phyloP scores from a whole-genome alignment of 2,888 invertebrate species.

The Lordiphosa andalusiaca region DNA sequence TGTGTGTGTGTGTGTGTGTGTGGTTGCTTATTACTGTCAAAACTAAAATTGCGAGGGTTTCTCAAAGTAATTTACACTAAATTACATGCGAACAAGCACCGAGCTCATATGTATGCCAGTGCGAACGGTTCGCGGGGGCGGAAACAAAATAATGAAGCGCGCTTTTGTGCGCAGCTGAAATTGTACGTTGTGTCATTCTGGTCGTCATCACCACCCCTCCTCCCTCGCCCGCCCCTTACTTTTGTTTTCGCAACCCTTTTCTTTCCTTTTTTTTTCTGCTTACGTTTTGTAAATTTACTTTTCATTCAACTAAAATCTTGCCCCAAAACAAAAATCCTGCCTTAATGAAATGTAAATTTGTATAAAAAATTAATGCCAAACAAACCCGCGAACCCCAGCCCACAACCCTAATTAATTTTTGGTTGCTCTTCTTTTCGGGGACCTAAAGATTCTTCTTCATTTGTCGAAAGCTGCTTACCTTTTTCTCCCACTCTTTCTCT shows the following conservation, averaged over 20 bases:
- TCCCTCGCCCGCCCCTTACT: not conserved
- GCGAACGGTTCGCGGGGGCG: conserved; percentile 29
- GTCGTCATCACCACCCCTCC: not conserved
- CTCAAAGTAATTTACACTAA: conserved; percentile 70
- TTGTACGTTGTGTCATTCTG: conserved; percentile 33
- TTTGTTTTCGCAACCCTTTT: conserved; percentile 35
- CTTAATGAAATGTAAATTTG: conserved; percentile 65
- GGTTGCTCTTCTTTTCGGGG: conserved; percentile 5
- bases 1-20: conserved; percentile 13
- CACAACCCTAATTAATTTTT: conserved; percentile 10
- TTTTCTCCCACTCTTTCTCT: not conserved
- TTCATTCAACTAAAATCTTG: conserved; percentile 47
- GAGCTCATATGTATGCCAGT: conserved; percentile 28
- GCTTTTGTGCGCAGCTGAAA: conserved; percentile 57
- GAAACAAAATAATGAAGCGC: conserved; percentile 63
- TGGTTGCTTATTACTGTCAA: conserved; percentile 45
- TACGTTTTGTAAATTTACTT: conserved; percentile 65
- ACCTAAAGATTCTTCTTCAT: conserved; percentile 26
- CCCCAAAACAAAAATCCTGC: conserved; percentile 22
- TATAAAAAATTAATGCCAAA: conserved; percentile 54
- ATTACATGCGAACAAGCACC: conserved; percentile 60
- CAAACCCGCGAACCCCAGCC: conserved; percentile 6
- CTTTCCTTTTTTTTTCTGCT: conserved; percentile 11
- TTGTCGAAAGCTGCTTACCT: conserved; percentile 53
- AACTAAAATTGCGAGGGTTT: conserved; percentile 52